phyloP scores from a whole-genome alignment of 2,797 vertebrate genomes.

The Crenuchus spilurus region DNA sequence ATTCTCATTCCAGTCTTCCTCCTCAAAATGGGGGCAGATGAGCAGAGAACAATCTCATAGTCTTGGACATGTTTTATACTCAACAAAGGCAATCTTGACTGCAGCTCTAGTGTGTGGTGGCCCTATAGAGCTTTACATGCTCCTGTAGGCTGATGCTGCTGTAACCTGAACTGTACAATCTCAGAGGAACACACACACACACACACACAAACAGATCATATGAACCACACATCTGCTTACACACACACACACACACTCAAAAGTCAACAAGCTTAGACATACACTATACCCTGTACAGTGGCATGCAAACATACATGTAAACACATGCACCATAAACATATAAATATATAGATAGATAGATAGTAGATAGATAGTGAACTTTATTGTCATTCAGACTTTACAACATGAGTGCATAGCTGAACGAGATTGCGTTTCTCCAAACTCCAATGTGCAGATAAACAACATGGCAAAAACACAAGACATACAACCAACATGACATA shows the following conservation, averaged over 20 bases:
- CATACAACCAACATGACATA: not conserved
- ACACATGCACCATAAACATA: not conserved
- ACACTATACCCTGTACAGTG: not conserved
- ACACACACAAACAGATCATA: not conserved
- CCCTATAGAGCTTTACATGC: not conserved
- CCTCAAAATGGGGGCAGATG: too few species aligned
- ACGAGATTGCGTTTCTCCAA: too few species aligned
- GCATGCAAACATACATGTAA: not conserved
- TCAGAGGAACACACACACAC: conserved; percentile 32
- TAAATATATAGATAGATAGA: not conserved
- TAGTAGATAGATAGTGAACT: too few species aligned
- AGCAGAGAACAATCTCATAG: too few species aligned
- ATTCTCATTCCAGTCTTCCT: too few species aligned
- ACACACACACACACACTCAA: conserved; percentile 7
- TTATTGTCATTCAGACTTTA: too few species aligned
- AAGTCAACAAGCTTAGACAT: conserved; percentile 28
- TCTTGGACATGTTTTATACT: too few species aligned
- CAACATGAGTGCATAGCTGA: too few species aligned
- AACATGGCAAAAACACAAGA: too few species aligned
- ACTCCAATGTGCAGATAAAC: too few species aligned
- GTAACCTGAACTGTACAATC: conserved; percentile 44
- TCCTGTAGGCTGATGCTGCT: conserved; percentile 1
- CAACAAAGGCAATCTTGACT: too few species aligned
- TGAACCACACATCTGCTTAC: conserved; percentile 9
- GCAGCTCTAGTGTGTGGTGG: not conserved